phyloP scores from a whole-genome alignment of 2,113 vertebrate species.

The Cavia porcellus region DNA sequence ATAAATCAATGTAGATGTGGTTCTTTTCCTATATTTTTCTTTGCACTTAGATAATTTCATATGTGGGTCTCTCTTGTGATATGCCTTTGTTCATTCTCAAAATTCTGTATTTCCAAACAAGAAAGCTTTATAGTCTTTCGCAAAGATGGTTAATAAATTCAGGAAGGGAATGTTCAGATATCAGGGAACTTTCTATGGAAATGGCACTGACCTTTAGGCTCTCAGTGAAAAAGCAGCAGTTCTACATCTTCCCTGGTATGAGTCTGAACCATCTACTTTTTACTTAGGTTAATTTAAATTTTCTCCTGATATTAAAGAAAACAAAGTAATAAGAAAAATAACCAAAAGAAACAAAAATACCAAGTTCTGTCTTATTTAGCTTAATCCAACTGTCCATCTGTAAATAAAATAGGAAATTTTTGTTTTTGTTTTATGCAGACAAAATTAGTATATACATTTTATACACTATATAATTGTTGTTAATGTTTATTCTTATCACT shows the following conservation, averaged over 20 bases:
- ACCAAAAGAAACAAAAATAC: neutral
- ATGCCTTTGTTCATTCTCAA: neutral
- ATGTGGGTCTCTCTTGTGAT: neutral
- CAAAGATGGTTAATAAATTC: neutral
- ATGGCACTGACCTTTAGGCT: neutral
- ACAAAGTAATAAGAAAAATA: neutral
- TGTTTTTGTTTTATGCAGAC: neutral
- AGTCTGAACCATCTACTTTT: neutral
- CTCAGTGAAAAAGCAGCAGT: too few relatives aligned
- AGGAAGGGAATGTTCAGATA: neutral
- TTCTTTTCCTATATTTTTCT: neutral
- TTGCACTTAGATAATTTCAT: neutral
- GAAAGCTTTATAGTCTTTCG: neutral
- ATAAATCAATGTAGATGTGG: neutral
- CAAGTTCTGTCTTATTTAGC: neutral
- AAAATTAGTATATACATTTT: too few relatives aligned
- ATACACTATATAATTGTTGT: neutral
- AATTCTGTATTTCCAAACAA: neutral
- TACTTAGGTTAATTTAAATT: neutral
- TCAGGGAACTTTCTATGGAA: neutral
- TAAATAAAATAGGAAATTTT: neutral
- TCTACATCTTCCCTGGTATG: fast-evolving
- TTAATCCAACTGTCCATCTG: neutral
- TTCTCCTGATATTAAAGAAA: neutral
- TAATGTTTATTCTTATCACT: neutral